Conservation (phyloP, 2,113 vertebrate species). For the Hoplias malabaricus region DNA sequence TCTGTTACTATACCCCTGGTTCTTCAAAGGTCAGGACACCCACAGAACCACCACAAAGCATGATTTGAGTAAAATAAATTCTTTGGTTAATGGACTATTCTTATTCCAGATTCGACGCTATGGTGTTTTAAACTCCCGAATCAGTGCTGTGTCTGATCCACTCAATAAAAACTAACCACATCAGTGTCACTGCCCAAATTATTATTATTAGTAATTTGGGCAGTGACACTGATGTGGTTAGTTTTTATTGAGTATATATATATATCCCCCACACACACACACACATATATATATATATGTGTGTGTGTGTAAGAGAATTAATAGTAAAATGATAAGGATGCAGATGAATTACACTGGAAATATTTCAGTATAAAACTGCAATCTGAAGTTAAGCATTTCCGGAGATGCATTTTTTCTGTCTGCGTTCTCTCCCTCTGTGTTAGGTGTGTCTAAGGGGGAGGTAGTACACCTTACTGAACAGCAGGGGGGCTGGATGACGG, state of each 20-base stretch:
- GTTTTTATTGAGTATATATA: not conserved
- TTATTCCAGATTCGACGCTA: no score
- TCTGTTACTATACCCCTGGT: no score
- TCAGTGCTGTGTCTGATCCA: no score
- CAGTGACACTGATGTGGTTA: no score
- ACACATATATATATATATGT: not conserved
- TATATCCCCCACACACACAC: not conserved
- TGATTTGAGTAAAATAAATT: no score
- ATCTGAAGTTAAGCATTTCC: not conserved
- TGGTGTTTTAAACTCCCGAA: no score
- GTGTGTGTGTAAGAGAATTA: not conserved
- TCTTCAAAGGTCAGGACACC: no score
- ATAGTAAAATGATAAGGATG: not conserved
- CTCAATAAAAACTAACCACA: no score
- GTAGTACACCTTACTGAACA: constrained; percentile 56
- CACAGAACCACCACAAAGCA: no score
- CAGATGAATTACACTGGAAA: not conserved
- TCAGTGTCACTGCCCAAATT: no score
- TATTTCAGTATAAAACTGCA: not conserved
- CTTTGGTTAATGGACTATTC: no score
- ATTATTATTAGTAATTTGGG: no score
- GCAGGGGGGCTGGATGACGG: constrained; percentile 61
- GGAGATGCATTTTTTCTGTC: not conserved
- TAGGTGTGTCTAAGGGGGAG: constrained; percentile 21
- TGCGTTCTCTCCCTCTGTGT: constrained; percentile 4